Base-by-base conservation (phyloP, 2,888 invertebrate genomes). In the Polia nebulosa region DNA sequence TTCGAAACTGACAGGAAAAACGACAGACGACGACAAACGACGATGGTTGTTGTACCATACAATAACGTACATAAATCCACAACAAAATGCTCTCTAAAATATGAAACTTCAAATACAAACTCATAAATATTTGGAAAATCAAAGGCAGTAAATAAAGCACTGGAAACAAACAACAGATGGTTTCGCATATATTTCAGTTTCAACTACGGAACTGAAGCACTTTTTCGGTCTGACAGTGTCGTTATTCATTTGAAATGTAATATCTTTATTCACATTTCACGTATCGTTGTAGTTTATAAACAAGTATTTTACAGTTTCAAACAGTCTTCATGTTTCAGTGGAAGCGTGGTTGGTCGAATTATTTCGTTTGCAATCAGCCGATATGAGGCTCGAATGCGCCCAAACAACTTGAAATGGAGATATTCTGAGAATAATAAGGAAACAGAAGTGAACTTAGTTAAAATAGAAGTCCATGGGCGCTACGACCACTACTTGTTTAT, bases 361-460 rank as follows among this genome's bases (percentile, higher is more conserved):
- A 58, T 64, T 80, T 56, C 61, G 34, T 51, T 62, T 52, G 27
- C n/a, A 55, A 66, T 62, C 17, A 36, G 39, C 13, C 45, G 32
- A 56, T 66, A 39, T 27, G 51, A 51, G 15, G 3, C 13, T 34
- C n/a, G 8, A 39, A 15, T 34, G 47, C 49, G 29, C 41, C 17
- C 47, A 45, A 47, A 56, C 41, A 41, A 60, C 62, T 65, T 34
- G 44, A 47, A 73, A 60, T 65, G 44, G 36, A 67, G 55, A 61
- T 47, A 68, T 72, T 69, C 80, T 59, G 20, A 70, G 58, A 69
- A 72, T 64, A 61, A 58, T 66, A 74, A 69, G 64, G 77, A 73
- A 83, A 71, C 49, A 79, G 80, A 68, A 80, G 85, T 85, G 78
- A 84, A 84, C 82, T 87, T 90, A 90, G 91, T 92, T 92, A 89